Conservation (phyloP, 2,888 invertebrate species). For the Noctua janthina region DNA sequence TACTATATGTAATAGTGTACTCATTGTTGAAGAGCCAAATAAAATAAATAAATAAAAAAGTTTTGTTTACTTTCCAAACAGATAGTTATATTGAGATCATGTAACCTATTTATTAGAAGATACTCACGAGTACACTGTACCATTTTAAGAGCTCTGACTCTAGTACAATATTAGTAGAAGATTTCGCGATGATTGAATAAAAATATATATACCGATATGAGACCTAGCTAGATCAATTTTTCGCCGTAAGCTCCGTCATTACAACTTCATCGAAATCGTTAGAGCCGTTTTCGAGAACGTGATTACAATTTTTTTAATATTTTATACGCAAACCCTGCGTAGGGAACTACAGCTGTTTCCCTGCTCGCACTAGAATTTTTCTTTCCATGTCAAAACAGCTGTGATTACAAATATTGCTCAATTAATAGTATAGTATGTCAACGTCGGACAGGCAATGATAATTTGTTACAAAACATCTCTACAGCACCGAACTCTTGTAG, state of each 20-base stretch:
- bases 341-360: too few relatives aligned
- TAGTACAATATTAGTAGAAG: not conserved
- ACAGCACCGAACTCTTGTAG: not conserved
- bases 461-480: not conserved
- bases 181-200: not conserved
- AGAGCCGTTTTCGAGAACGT: not conserved
- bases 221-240: not conserved
- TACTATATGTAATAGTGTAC: too few relatives aligned
- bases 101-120: not conserved
- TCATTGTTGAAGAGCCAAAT: too few relatives aligned
- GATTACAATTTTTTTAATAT: too few relatives aligned
- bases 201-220: not conserved
- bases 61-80: too few relatives aligned
- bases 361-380: too few relatives aligned
- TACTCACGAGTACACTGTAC: too few relatives aligned
- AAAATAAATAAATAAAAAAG: too few relatives aligned
- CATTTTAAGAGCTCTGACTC: too few relatives aligned
- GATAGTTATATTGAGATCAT: not conserved
- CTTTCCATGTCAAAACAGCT: too few relatives aligned
- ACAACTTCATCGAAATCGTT: not conserved
- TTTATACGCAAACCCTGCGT: too few relatives aligned
- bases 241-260: not conserved
- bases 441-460: not conserved
- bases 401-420: too few relatives aligned
- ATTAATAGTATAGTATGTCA: not conserved